Evolutionary conservation across 2,888 invertebrate species (phyloP), one percentile per base, ranked within the genome.

Genomic region (Rhyacophila evoluta): DNA sequence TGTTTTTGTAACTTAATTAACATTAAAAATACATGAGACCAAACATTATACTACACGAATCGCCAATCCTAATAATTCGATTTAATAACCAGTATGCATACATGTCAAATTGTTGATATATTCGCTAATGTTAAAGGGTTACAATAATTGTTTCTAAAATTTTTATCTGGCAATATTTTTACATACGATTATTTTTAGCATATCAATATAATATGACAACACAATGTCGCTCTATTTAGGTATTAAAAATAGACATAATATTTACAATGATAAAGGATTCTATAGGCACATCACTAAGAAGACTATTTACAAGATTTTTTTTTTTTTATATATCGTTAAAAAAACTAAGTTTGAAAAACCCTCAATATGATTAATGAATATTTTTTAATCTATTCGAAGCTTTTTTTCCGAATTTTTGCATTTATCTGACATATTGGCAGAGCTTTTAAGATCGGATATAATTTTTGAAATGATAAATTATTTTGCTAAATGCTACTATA

Each of bases 221-320:
- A 69, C 67, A 19, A 12, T 73, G 36, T 27, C 70, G 78, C 74
- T 27, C 78, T 78, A 78, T 55, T 41, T 38, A 73, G 74, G 71
- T 75, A 78, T 75, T 74, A 78, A 78, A 78, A 78, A 78, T 78
- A 78, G 67, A 77, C 39, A 72, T 37, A 39, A 74, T 79, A 79
- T 77, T 28, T 81, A 78, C 76, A 76, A 41, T 81, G 72, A 77
- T 79, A 75, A 79, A 75, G 73, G 75, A 75, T 72, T 81, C 81
- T 81, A 81, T 79, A 81, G 81, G 81, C 81, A 81, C 81, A 75
- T 79, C 70, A 37, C 81, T 81, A 81, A 81, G 81, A 81, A 81
- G 81, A 75, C n/a, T n/a, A 79, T 74, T 78, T 36, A 39, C 41
- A n/a, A 11, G 4, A n/a, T 72, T 38, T 29, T 19, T 72, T 39